A percentile compares a stretch with the other conserved stretches of the same genome.
Evolutionary conservation across 2,113 vertebrate genomes (phyloP).

Genomic region (Paradoxurus hermaphroditus): DNA sequence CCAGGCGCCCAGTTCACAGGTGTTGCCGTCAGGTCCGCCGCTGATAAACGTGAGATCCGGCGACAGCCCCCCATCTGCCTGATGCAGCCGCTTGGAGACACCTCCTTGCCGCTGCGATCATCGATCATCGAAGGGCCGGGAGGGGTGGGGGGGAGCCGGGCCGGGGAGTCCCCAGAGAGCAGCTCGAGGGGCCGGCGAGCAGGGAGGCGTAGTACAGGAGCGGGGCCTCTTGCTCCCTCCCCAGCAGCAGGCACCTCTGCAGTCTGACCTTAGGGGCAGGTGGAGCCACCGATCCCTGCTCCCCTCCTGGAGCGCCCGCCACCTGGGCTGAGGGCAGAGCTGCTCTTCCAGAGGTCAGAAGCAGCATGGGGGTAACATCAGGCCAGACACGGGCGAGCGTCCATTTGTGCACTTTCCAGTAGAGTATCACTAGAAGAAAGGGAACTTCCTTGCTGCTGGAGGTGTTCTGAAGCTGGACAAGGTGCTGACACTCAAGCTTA

Average conservation of each 20-base stretch:
- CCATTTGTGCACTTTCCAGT: neutral
- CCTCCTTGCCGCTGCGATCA: neutral
- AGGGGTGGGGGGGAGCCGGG: neutral
- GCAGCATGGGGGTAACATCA: neutral
- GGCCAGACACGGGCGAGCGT: neutral
- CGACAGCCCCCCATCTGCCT: neutral
- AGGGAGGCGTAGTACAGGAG: rapidly evolving
- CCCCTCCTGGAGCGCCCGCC: neutral
- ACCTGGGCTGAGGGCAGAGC: neutral
- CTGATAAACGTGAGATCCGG: rapidly evolving
- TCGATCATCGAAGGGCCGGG: neutral
- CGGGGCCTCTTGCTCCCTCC: neutral
- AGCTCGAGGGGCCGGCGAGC: no score
- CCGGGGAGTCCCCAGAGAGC: neutral
- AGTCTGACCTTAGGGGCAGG: neutral
- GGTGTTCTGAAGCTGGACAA: no score
- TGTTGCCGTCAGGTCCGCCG: neutral
- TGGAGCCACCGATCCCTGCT: neutral
- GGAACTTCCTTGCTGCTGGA: neutral
- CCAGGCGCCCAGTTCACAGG: neutral
- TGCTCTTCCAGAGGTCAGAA: neutral
- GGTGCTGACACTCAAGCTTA: neutral
- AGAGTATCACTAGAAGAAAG: neutral
- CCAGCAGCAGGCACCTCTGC: neutral
- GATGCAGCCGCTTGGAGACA: rapidly evolving